A percentile compares a stretch with the other conserved stretches of the same genome.
These are phyloP conservation scores for Hoplias malabaricus DNA, from an alignment of 2,113 vertebrate genomes.

Conservation along the genomic window DNA sequence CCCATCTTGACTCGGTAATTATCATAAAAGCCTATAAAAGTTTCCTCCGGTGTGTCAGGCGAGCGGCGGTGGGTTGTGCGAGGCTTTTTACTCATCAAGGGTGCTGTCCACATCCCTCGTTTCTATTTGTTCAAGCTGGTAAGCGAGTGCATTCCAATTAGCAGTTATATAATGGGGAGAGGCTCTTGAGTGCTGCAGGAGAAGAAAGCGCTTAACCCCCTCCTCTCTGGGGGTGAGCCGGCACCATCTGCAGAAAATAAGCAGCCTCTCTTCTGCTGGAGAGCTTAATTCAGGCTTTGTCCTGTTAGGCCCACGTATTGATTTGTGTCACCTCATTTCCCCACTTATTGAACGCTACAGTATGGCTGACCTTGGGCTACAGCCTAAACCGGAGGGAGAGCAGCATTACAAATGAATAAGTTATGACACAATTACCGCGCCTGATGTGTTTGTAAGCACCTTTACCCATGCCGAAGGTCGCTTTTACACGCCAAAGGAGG, in stretches of 20 bases:
- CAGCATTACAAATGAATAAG: constrained; percentile 31
- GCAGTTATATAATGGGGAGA: constrained; percentile 40
- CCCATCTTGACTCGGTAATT: constrained; percentile 22
- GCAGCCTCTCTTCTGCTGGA: not conserved
- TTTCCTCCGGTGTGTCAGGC: constrained; percentile 16
- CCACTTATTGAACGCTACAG: constrained; percentile 28
- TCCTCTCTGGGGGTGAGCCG: not conserved
- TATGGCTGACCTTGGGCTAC: constrained; percentile 44
- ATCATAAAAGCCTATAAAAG: constrained; percentile 6
- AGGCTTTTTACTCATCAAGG: constrained; percentile 22
- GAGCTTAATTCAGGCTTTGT: constrained; percentile 1
- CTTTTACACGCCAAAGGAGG: constrained; percentile 12
- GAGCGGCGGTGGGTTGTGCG: constrained; percentile 40
- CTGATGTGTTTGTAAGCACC: constrained; percentile 40
- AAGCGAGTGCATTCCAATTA: constrained; percentile 49
- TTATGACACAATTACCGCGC: constrained; percentile 37
- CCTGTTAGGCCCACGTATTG: constrained; percentile 22
- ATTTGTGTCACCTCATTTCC: constrained; percentile 41
- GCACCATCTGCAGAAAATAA: not conserved
- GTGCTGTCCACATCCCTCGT: constrained; percentile 42
- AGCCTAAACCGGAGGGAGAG: constrained; percentile 25
- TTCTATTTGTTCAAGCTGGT: constrained; percentile 44
- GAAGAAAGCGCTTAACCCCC: constrained; percentile 8
- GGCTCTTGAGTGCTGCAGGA: not conserved
- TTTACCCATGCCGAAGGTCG: constrained; percentile 24